A percentile compares a stretch with the other conserved stretches of the same genome.
Evolutionary conservation across 2,888 invertebrate species (phyloP).

Genomic region (Eupithecia dodoneata): DNA sequence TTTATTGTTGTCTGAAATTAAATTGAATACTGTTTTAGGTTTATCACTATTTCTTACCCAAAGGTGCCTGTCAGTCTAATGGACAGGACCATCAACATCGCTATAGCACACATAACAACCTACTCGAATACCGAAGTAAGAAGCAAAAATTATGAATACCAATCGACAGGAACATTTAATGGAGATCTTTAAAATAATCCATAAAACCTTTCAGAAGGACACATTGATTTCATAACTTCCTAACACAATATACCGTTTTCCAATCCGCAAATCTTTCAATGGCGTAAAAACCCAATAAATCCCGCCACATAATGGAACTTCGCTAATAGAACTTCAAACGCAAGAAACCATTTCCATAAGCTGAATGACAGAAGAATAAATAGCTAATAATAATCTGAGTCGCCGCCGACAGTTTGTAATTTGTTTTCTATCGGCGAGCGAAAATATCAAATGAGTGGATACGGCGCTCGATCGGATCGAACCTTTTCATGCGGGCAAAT

Average conservation of each 20-base stretch:
- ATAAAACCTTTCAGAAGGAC: slow-evolving; percentile 14
- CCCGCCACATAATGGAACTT: slow-evolving; percentile 27
- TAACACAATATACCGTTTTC: slow-evolving; percentile 12
- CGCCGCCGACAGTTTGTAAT: slow-evolving; percentile 76
- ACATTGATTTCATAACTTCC: slow-evolving; percentile 7
- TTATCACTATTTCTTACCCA: slow-evolving; percentile 45
- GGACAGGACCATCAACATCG: slow-evolving; percentile 3
- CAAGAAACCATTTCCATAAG: slow-evolving; percentile 74
- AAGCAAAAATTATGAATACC: slow-evolving; percentile 52
- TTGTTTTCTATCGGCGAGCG: slow-evolving; percentile 77
- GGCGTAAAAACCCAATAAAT: slow-evolving; percentile 36
- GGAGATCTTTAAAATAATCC: slow-evolving; percentile 9
- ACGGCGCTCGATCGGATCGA: slow-evolving; percentile 78
- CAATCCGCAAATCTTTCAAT: slow-evolving; percentile 19
- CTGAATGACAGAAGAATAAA: slow-evolving; percentile 78
- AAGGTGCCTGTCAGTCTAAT: too few relatives aligned
- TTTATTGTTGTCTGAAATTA: too few relatives aligned
- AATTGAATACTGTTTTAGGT: not conserved
- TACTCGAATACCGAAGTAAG: not conserved
- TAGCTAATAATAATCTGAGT: slow-evolving; percentile 68
- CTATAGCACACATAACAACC: not conserved
- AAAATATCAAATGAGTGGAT: slow-evolving; percentile 83
- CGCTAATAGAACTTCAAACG: slow-evolving; percentile 75
- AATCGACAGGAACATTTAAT: slow-evolving; percentile 19
- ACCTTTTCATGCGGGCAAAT: slow-evolving; percentile 83